phyloP scores from a whole-genome alignment of 1,140 invertebrate genomes.

The Ceratina calcarata region DNA sequence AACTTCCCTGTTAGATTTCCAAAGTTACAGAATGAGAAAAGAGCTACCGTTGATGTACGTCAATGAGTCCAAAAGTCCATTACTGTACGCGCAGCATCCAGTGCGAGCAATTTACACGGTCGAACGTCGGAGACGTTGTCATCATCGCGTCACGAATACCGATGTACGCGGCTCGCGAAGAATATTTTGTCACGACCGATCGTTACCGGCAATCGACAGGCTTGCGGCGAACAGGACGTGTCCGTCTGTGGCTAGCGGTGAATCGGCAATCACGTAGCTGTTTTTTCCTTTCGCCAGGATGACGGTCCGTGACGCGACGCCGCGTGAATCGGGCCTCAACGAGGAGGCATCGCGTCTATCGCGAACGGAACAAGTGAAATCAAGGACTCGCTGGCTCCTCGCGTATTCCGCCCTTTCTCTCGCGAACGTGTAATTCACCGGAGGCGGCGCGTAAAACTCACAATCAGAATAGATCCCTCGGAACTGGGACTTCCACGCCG shows the following conservation, averaged over 20 bases:
- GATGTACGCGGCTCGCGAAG: background rate
- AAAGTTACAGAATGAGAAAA: too few species aligned
- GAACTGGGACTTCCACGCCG: background rate
- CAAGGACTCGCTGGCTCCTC: background rate
- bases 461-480: background rate
- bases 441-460: background rate
- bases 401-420: conserved; percentile 13
- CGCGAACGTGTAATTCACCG: conserved; percentile 47
- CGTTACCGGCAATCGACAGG: conserved; percentile 19
- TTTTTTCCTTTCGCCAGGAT: background rate
- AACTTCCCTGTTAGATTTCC: too few species aligned
- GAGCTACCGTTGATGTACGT: too few species aligned
- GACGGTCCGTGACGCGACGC: conserved; percentile 25
- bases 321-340: conserved; percentile 9
- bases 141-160: background rate
- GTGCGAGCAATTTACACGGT: background rate
- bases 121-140: too few species aligned
- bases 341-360: background rate
- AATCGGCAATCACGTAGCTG: conserved; percentile 41
- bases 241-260: conserved; percentile 30
- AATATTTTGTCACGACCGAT: conserved; percentile 29
- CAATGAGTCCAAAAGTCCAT: background rate
- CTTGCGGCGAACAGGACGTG: conserved; percentile 3
- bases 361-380: conserved; percentile 27
- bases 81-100: too few species aligned